These are phyloP conservation scores for Hemithea aestivaria DNA, from an alignment of 2,888 invertebrate species.

Conservation along the genomic window DNA sequence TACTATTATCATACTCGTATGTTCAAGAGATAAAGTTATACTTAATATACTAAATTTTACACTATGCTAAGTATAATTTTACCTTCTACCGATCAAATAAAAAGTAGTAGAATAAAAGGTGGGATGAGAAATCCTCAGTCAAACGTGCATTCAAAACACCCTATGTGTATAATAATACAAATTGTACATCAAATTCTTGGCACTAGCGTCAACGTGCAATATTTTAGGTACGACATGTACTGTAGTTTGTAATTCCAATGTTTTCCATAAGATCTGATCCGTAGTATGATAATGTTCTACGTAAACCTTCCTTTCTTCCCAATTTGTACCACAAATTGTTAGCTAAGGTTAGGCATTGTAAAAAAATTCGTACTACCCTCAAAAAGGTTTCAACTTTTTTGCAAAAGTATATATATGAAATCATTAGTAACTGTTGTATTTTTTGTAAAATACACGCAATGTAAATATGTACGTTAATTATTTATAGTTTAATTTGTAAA, in stretches of 20 bases:
- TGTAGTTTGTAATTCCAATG: slow-evolving; percentile 21
- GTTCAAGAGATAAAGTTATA: too few species aligned
- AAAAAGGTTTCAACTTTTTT: slow-evolving; percentile 12
- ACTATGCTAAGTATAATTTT: too few species aligned
- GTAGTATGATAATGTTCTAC: slow-evolving; percentile 30
- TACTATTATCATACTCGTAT: too few species aligned
- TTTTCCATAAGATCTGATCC: slow-evolving; percentile 42
- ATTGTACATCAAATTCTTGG: slow-evolving; percentile 22
- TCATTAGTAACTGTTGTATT: slow-evolving; percentile 28
- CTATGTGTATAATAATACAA: not conserved
- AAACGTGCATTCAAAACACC: too few species aligned
- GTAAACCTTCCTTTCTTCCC: slow-evolving; percentile 28
- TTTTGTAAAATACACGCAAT: slow-evolving; percentile 30
- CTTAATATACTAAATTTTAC: too few species aligned
- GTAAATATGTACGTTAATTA: slow-evolving; percentile 47
- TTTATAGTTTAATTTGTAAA: slow-evolving; percentile 55
- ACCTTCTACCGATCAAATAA: too few species aligned
- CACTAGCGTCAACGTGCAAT: slow-evolving; percentile 46
- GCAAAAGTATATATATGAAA: slow-evolving; percentile 11
- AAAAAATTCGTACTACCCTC: not conserved
- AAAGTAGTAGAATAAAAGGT: too few species aligned
- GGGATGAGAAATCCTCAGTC: too few species aligned
- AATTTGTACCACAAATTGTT: slow-evolving; percentile 32
- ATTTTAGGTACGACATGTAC: slow-evolving; percentile 32
- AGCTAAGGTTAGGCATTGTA: slow-evolving; percentile 25